Percentiles rank a stretch among this genome's conserved stretches.
Conservation (phyloP, 1,140 invertebrate species). For the Nephila pilipes region DNA sequence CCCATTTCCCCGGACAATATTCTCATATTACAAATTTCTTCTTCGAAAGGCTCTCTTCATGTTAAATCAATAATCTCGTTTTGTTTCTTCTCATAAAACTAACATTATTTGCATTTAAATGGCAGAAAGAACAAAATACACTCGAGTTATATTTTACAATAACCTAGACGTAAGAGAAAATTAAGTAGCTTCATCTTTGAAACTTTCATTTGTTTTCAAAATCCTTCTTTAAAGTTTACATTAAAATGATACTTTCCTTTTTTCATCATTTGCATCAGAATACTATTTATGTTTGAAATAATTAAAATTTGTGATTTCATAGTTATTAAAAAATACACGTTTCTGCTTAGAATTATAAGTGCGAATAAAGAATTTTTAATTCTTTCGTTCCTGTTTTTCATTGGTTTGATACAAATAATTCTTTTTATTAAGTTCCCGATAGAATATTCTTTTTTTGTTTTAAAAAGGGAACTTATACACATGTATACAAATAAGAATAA, state of each 20-base stretch:
- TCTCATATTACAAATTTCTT: background rate
- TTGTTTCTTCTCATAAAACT: background rate
- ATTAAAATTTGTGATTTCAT: background rate
- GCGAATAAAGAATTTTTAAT: too few species aligned
- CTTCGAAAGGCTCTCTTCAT: background rate
- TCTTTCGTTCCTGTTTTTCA: too few species aligned
- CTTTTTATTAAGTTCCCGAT: too few species aligned
- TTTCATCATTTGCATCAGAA: background rate
- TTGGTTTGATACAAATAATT: too few species aligned
- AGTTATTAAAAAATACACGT: too few species aligned
- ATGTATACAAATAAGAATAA: too few species aligned
- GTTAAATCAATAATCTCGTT: constrained; percentile 6
- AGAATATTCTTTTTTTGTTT: too few species aligned
- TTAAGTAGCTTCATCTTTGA: background rate
- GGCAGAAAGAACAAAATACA: background rate
- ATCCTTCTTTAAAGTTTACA: background rate
- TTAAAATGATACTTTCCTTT: background rate
- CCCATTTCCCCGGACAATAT: background rate
- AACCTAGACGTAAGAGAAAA: background rate
- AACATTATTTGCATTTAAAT: constrained; percentile 36
- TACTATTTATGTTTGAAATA: background rate
- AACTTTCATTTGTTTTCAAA: background rate
- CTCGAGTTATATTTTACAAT: background rate
- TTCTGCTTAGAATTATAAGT: too few species aligned
- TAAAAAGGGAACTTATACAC: too few species aligned